phyloP scores from a whole-genome alignment of 2,797 vertebrate species.

The Salmo trutta region DNA sequence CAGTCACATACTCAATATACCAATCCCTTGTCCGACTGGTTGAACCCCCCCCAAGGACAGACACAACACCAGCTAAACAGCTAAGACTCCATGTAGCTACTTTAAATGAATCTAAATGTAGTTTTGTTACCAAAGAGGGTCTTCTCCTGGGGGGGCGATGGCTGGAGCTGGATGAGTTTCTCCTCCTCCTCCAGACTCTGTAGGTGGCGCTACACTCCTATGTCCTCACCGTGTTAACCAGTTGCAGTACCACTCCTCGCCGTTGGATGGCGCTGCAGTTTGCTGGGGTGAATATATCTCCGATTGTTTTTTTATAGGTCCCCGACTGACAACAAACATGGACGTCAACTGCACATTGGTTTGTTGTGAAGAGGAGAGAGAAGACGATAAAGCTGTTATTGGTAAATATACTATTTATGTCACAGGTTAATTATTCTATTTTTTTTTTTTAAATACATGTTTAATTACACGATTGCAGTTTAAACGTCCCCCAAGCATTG shows the following conservation, averaged over 20 bases:
- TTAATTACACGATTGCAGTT: too few relatives aligned
- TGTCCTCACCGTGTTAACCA: not conserved
- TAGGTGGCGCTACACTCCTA: constrained; percentile 60
- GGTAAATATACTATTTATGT: constrained; percentile 54
- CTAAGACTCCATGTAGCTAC: not conserved
- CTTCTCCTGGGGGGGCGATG: not conserved
- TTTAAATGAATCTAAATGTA: not conserved
- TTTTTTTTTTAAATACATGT: not conserved
- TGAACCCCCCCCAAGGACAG: not conserved
- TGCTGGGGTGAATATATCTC: not conserved
- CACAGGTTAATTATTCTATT: not conserved
- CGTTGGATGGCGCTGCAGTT: not conserved
- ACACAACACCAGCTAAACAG: not conserved
- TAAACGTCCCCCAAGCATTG: accelerated
- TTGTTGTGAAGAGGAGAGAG: constrained; percentile 61
- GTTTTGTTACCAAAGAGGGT: not conserved
- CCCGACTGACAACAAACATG: constrained; percentile 55
- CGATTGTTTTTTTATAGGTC: not conserved
- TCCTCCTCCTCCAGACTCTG: constrained; percentile 61
- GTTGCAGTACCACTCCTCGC: not conserved
- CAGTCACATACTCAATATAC: not conserved
- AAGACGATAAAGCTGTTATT: constrained; percentile 65
- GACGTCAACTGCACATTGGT: constrained; percentile 65
- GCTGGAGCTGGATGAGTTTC: not conserved
- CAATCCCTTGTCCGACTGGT: not conserved